phyloP scores from a whole-genome alignment of 2,888 invertebrate genomes.

The Dicyrtomina minuta region DNA sequence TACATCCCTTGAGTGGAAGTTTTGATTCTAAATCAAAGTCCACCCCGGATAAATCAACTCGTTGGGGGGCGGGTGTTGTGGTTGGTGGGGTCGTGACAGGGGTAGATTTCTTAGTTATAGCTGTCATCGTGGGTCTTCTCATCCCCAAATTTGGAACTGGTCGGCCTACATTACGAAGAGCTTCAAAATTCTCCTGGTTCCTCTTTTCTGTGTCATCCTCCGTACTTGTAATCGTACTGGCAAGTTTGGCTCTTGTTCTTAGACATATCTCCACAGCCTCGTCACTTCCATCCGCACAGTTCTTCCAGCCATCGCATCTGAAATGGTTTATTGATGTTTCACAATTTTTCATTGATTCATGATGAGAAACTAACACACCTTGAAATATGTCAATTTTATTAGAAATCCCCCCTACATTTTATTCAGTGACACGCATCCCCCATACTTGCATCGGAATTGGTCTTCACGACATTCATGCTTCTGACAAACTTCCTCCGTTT shows the following conservation, averaged over 20 bases:
- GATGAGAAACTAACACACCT: neutral
- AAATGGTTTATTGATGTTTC: constrained; percentile 1
- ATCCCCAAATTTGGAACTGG: constrained; percentile 14
- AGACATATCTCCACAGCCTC: constrained; percentile 50
- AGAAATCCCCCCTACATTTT: constrained; percentile 32
- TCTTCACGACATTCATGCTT: constrained; percentile 41
- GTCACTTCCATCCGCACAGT: constrained; percentile 50
- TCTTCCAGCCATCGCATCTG: constrained; percentile 42
- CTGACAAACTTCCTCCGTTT: constrained; percentile 46
- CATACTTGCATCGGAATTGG: constrained; percentile 50
- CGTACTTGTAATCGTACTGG: constrained; percentile 6
- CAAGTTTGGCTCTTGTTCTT: constrained; percentile 50
- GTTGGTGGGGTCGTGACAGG: constrained; percentile 15
- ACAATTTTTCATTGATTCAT: neutral
- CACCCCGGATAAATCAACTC: constrained; percentile 23
- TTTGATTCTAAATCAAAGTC: constrained; percentile 23
- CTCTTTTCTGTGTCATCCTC: constrained; percentile 21
- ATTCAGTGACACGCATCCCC: constrained; percentile 34
- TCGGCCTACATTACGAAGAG: constrained; percentile 21
- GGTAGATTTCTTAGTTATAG: constrained; percentile 9
- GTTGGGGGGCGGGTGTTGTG: constrained; percentile 3
- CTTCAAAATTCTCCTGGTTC: constrained; percentile 23
- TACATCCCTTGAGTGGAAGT: constrained; percentile 32
- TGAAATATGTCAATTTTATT: too few species aligned
- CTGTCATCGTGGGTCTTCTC: constrained; percentile 29